phyloP scores from a whole-genome alignment of 1,140 invertebrate species.

The Pomacea maculata region DNA sequence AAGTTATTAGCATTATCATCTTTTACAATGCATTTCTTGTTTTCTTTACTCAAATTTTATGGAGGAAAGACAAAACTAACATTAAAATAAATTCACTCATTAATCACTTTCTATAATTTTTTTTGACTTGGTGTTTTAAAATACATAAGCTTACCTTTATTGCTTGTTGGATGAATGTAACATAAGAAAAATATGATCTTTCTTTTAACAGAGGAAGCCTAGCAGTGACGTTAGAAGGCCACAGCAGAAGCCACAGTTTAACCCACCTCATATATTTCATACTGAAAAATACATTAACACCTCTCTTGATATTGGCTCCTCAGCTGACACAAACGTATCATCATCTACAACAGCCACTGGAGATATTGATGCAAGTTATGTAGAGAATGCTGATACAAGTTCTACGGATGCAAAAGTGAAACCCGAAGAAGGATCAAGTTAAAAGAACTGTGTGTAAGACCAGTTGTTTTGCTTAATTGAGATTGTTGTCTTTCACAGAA shows the following conservation, averaged over 20 bases:
- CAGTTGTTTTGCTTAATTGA: background rate
- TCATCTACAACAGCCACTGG: background rate
- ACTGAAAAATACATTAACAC: constrained; percentile 6
- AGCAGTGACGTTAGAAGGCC: background rate
- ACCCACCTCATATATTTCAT: constrained; percentile 17
- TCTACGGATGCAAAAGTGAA: background rate
- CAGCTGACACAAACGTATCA: no score
- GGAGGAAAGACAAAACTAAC: background rate
- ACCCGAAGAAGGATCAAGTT: background rate
- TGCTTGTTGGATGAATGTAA: background rate
- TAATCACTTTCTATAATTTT: background rate
- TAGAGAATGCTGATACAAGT: background rate
- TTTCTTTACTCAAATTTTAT: background rate
- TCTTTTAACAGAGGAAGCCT: constrained; percentile 9
- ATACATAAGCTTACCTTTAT: background rate
- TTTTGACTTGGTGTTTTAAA: background rate
- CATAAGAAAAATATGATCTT: background rate
- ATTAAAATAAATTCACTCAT: background rate
- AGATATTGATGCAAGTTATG: background rate
- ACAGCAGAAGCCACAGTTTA: constrained; percentile 13
- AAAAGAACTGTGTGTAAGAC: background rate
- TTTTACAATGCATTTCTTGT: background rate
- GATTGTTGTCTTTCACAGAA: background rate
- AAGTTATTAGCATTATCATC: background rate
- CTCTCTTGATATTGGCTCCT: background rate